Percentiles rank a stretch among this genome's conserved stretches.
These are phyloP conservation scores for Semicossyphus pulcher DNA, from an alignment of 2,113 vertebrate species.

Conservation along the genomic window DNA sequence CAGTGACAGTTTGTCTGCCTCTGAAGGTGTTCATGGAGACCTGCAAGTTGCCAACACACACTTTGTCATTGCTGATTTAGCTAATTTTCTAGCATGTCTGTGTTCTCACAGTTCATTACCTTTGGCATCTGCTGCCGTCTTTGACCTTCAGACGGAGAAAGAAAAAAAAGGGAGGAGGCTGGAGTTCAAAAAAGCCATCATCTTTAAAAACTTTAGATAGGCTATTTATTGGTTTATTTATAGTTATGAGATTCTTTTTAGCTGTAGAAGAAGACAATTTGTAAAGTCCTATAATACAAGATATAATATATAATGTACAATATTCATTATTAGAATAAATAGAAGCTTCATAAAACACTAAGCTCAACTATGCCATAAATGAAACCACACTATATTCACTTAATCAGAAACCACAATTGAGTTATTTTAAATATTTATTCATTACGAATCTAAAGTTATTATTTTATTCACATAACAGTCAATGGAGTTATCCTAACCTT, in stretches of 20 bases:
- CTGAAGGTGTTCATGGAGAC: constrained; percentile 5
- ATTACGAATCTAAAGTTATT: too few species aligned
- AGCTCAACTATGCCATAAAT: too few species aligned
- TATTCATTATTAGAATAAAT: too few species aligned
- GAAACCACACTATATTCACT: too few species aligned
- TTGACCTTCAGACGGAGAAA: constrained; percentile 52
- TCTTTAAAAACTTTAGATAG: neutral
- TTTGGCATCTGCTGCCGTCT: constrained; percentile 40
- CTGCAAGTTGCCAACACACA: constrained; percentile 1
- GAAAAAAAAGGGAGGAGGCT: neutral
- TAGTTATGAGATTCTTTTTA: neutral
- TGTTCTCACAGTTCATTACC: constrained; percentile 50
- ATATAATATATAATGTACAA: too few species aligned
- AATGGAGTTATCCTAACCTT: too few species aligned
- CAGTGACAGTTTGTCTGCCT: neutral
- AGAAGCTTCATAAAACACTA: too few species aligned
- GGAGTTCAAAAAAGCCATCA: neutral
- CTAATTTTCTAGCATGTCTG: constrained; percentile 46
- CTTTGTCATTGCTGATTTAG: constrained; percentile 36
- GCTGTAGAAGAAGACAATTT: too few species aligned
- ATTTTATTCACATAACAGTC: too few species aligned
- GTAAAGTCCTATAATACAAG: neutral
- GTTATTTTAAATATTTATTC: too few species aligned
- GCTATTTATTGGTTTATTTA: neutral
- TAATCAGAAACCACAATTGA: too few species aligned